These are phyloP conservation scores for Sceloporus undulatus DNA, from an alignment of 2,113 vertebrate genomes.

Conservation along the genomic window DNA sequence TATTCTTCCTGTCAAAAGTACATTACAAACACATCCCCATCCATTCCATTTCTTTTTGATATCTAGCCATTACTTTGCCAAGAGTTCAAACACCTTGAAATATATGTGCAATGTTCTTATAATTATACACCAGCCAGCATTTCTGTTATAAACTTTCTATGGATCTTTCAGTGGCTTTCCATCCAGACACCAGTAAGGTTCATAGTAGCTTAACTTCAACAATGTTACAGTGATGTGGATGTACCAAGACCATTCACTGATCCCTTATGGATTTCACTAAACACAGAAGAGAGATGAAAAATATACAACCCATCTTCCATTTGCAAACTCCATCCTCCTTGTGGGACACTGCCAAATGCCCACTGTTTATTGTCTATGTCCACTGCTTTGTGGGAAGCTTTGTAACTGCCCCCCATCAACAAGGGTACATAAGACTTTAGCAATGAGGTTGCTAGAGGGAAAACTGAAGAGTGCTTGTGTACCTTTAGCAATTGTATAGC, in stretches of 20 bases:
- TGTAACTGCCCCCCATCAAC: not conserved
- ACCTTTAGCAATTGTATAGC: too few species aligned
- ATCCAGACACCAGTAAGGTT: not conserved
- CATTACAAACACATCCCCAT: not conserved
- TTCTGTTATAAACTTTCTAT: not conserved
- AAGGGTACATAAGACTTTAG: too few species aligned
- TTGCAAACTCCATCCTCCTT: not conserved
- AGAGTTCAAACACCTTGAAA: not conserved
- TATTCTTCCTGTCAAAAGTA: not conserved
- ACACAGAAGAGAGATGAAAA: not conserved
- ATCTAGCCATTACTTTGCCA: not conserved
- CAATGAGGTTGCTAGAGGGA: too few species aligned
- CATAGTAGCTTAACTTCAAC: not conserved
- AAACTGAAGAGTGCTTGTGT: too few species aligned
- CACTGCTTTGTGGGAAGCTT: not conserved
- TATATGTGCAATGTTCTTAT: too few species aligned
- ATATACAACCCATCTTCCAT: not conserved
- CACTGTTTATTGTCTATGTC: not conserved
- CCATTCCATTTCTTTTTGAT: not conserved
- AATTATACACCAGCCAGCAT: not conserved
- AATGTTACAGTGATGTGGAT: not conserved
- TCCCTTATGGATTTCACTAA: not conserved
- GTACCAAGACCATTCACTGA: not conserved
- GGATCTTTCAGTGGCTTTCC: not conserved
- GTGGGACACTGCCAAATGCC: not conserved